Percentiles rank a stretch among this genome's conserved stretches.
Evolutionary conservation across 2,797 vertebrate genomes (phyloP).

Genomic region (Glossophaga mutica): DNA sequence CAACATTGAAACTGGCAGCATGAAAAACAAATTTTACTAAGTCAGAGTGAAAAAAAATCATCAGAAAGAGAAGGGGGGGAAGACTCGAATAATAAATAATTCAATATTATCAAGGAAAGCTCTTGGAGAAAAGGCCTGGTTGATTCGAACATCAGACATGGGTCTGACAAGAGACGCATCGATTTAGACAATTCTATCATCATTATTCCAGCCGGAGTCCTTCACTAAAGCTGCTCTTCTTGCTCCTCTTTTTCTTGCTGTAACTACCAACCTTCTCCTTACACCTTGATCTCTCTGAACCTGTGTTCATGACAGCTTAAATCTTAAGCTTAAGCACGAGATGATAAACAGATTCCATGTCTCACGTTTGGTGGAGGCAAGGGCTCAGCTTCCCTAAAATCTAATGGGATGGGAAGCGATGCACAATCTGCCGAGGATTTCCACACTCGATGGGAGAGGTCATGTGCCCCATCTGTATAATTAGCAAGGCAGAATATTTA

Average conservation of each 20-base stretch:
- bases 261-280: conserved; percentile 81
- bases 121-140: conserved; percentile 85
- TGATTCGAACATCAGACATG: conserved; percentile 89
- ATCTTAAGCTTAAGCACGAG: conserved; percentile 75
- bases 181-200: conserved; percentile 90
- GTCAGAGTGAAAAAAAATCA: conserved; percentile 80
- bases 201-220: conserved; percentile 86
- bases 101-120: conserved; percentile 88
- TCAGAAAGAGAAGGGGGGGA: conserved; percentile 80
- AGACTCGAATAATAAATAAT: conserved; percentile 91
- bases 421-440: conserved; percentile 52
- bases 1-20: conserved; percentile 84
- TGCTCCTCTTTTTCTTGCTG: conserved; percentile 81
- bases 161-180: conserved; percentile 87
- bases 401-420: conserved; percentile 57
- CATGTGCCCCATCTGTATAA: conserved; percentile 73
- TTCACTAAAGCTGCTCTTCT: conserved; percentile 84
- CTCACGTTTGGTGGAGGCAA: conserved; percentile 36
- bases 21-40: conserved; percentile 87
- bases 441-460: conserved; percentile 64
- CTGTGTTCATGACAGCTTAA: conserved; percentile 79
- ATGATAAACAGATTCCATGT: conserved; percentile 68
- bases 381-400: conserved; percentile 33
- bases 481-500: conserved; percentile 69
- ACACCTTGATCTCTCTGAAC: conserved; percentile 80